Base-by-base conservation (phyloP, 2,888 invertebrate species). In the Trichopoda pennipes region DNA sequence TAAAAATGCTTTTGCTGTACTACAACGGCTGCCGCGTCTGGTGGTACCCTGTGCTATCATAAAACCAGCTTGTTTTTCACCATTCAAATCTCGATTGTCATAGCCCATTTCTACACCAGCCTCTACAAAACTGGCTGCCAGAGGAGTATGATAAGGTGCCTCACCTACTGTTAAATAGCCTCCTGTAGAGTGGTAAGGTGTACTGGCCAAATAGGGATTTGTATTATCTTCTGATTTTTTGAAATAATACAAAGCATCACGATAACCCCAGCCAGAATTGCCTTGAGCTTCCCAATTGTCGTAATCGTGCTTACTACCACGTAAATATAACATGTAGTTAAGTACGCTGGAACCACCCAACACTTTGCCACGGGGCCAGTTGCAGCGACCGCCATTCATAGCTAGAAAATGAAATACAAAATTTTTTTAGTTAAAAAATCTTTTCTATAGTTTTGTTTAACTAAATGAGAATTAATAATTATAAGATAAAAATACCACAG, bases 351-450 rank as follows among this genome's bases (percentile, higher is more conserved):
- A 95, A 0, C 98, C 98, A 0, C 98, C 98, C 2, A 98, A 92
- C 0, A 97, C 97, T 90, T 97, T 98, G 0, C 98, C 98, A 21
- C 98, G 92, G 0, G 97, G 97, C 97, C 97, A 97, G 90, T 97
- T 97, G 90, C 97, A 97, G 38, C 97, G 93, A 9, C 95, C 94
- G 44, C 94, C 94, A 86, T 94, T 94, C 96, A 97, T 96, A 7
- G 95, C 96, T 96, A 91, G 1, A 63, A 17, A 28, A 16, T 44
- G 10, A 38, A 44, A 6, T 4, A 14, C 16, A 44, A 49, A 49
- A 19, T 19, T 12, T 19, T 12, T 38, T 4, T 12, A 38, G 38
- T 38, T 14, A 14, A 3, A 38, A 38, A 14, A 38, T 14, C 12
- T 38, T 38, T 14, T 38, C 38, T 38, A 38, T 12, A 38, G 3